Conservation (phyloP, 92 coral and sea anemone species). For the Heliopora coerulea region DNA sequence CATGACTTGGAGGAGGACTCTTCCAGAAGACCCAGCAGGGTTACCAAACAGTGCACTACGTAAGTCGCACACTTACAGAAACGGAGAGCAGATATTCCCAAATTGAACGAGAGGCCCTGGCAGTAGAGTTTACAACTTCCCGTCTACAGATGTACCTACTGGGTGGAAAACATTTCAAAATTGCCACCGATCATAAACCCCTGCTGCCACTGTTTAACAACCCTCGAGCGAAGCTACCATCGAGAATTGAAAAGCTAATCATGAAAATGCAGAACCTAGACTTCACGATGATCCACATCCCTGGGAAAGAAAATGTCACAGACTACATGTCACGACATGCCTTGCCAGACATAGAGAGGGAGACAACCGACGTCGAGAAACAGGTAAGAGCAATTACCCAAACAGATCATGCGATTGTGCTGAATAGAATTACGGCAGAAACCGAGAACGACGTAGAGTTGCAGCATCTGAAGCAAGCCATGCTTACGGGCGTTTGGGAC, state of each 20-base stretch:
- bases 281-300: conserved; percentile 51
- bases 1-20: conserved; percentile 52
- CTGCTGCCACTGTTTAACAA: conserved; percentile 51
- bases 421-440: conserved; percentile 45
- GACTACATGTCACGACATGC: conserved; percentile 59
- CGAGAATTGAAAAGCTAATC: conserved; percentile 50
- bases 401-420: conserved; percentile 51
- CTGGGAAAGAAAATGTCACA: conserved; percentile 42
- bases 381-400: conserved; percentile 42
- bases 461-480: conserved; percentile 39
- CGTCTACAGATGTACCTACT: conserved; percentile 57
- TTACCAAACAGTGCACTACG: conserved; percentile 64
- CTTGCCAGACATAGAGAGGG: conserved; percentile 19
- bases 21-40: conserved; percentile 56
- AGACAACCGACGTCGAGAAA: conserved; percentile 22
- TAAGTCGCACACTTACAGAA: conserved; percentile 59
- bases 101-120: conserved; percentile 56
- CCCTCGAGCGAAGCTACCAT: conserved; percentile 49
- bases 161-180: conserved; percentile 47
- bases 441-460: conserved; percentile 46
- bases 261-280: conserved; percentile 53
- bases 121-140: conserved; percentile 52
- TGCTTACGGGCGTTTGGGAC: conserved; percentile 47
- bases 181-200: conserved; percentile 49
- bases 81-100: conserved; percentile 54